These are phyloP conservation scores for Melikaiella ostensackeni DNA, from an alignment of 2,888 invertebrate genomes.

Conservation along the genomic window DNA sequence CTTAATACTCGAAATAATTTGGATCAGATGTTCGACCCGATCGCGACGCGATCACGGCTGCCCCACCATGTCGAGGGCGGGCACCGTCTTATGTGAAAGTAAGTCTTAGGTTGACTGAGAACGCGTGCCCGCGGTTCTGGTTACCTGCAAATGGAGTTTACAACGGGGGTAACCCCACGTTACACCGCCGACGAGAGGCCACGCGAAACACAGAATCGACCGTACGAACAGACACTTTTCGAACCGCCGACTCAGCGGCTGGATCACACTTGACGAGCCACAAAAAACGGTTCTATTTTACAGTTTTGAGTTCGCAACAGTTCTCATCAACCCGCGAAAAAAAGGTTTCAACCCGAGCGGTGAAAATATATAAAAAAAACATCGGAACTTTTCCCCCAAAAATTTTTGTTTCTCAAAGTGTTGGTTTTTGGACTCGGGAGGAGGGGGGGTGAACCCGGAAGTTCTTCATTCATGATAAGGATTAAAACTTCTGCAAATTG, in stretches of 20 bases:
- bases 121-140: constrained; percentile 65
- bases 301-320: background rate
- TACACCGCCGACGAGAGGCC: constrained; percentile 57
- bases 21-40: constrained; percentile 43
- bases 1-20: constrained; percentile 37
- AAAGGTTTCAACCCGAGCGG: background rate
- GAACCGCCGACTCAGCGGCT: constrained; percentile 61
- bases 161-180: constrained; percentile 58
- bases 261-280: constrained; percentile 50
- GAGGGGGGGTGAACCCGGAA: background rate
- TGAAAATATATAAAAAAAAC: background rate
- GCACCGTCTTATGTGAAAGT: constrained; percentile 61
- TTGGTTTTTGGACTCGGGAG: background rate
- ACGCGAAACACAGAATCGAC: constrained; percentile 55
- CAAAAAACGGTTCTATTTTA: constrained; percentile 18
- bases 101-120: constrained; percentile 66
- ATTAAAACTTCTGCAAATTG: background rate
- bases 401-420: background rate
- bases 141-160: constrained; percentile 52
- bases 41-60: constrained; percentile 43
- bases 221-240: constrained; percentile 62
- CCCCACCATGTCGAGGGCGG: constrained; percentile 59
- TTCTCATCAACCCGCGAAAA: background rate
- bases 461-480: background rate
- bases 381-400: background rate